A percentile compares a stretch with the other conserved stretches of the same genome.
These are phyloP conservation scores for Platycnemis pennipes DNA, from an alignment of 2,888 invertebrate genomes.

Conservation along the genomic window DNA sequence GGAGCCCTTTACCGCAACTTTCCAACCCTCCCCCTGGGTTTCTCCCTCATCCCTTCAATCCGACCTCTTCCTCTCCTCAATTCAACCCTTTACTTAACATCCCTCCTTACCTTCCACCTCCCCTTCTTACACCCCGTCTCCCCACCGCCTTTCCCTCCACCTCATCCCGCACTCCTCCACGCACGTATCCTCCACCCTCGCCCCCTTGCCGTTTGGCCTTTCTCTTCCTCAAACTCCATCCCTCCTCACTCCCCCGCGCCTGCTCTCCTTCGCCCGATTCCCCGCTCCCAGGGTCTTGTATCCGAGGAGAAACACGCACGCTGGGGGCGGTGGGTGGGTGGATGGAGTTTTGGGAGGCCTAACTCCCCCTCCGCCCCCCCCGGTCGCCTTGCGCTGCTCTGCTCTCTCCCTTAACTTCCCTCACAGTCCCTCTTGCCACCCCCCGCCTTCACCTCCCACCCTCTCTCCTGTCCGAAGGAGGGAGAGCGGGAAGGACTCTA, in stretches of 20 bases:
- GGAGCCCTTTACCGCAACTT: constrained; percentile 56
- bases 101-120: constrained; percentile 10
- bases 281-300: constrained; percentile 53
- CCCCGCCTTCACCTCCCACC: background rate
- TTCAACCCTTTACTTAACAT: constrained; percentile 15
- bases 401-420: background rate
- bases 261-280: constrained; percentile 39
- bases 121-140: background rate
- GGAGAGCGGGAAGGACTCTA: background rate
- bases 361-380: background rate
- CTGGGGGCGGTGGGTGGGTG: constrained; percentile 30
- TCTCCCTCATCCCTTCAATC: background rate
- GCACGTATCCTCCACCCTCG: background rate
- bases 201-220: constrained; percentile 26
- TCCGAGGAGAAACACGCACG: constrained; percentile 61
- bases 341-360: background rate
- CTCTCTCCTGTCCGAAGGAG: background rate
- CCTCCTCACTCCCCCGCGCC: background rate
- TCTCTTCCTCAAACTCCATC: constrained; percentile 23
- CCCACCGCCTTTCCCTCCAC: background rate
- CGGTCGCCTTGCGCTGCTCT: background rate
- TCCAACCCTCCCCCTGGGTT: constrained; percentile 3
- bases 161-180: background rate
- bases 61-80: constrained; percentile 8
- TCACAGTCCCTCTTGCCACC: background rate